phyloP scores from a whole-genome alignment of 2,797 vertebrate species.

The Cossypha caffra region DNA sequence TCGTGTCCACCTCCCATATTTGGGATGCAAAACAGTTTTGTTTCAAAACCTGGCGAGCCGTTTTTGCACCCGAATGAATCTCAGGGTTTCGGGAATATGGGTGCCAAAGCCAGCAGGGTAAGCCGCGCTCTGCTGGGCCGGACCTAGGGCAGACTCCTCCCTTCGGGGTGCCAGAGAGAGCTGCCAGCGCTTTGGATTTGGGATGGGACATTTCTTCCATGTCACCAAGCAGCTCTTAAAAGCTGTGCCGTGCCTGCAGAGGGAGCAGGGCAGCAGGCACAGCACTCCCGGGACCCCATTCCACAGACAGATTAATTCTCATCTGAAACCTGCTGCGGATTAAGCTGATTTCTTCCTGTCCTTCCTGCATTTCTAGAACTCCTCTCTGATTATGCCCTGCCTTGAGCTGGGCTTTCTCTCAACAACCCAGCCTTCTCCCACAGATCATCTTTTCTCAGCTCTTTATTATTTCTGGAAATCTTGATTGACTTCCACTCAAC shows the following conservation, averaged over 20 bases:
- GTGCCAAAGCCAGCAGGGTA: background rate
- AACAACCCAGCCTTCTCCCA: background rate
- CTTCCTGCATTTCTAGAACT: background rate
- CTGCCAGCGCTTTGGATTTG: background rate
- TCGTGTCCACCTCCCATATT: background rate
- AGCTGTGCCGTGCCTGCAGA: background rate
- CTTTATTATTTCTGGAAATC: background rate
- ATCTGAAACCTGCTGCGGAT: background rate
- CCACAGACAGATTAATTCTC: background rate
- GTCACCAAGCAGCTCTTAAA: background rate
- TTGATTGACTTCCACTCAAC: background rate
- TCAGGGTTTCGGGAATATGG: background rate
- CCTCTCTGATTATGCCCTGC: background rate
- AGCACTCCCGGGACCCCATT: background rate
- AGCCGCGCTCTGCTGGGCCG: background rate
- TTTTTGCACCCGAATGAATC: background rate
- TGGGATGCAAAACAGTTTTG: rapidly evolving
- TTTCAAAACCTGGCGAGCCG: background rate
- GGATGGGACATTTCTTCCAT: rapidly evolving
- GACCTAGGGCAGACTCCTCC: background rate
- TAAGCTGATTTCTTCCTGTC: background rate
- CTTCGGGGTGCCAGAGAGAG: background rate
- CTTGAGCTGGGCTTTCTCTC: background rate
- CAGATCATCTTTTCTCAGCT: background rate
- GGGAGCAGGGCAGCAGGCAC: background rate